Base-by-base conservation (phyloP, 2,888 invertebrate species). In the Campoplex nolae region DNA sequence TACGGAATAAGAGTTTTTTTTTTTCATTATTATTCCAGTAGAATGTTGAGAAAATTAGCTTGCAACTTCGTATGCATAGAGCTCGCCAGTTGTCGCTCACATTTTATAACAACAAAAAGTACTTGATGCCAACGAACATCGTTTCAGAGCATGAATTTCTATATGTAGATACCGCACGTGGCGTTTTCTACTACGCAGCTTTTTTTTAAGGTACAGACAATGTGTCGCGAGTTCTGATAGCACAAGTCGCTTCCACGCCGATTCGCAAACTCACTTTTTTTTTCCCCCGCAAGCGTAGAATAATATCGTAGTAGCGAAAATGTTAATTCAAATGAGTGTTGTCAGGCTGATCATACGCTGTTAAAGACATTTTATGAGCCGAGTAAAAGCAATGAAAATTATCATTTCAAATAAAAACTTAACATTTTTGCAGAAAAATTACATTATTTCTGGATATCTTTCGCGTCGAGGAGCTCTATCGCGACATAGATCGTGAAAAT, bases 121-220 rank as follows among this genome's bases (percentile, higher is more conserved):
- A 28, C 32, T 51, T 35, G 23, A 23, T 65, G 62, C 73, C 71
- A 80, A 38, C n/a, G 35, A 16, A 78, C 68, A 38, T 78, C 54
- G 54, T 54, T 42, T 18, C 23, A 7, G 38, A 62, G 23, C 77
- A 67, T 32, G 45, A 23, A 68, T 38, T 71, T 51, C 38, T 67
- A 45, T 35, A 54, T 48, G 42, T 16, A 38, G n/a, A 28, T 16
- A 18, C 65, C 56, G 81, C 82, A 82, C 82, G 82, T 82, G 75
- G 75, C 68, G 58, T 75, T 70, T 56, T 75, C 67, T 82, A 76
- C 82, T 82, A 82, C 82, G 75, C 82, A 76, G 75, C 58, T 45
- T 75, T 76, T 76, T 74, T 74, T 51, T 38, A 35, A 42, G 9
- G 23, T 38, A 48, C 65, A 77, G 35, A 32, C 62, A 71, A 48